Conservation (phyloP, 2,797 vertebrate genomes). For the Numenius phaeopus region DNA sequence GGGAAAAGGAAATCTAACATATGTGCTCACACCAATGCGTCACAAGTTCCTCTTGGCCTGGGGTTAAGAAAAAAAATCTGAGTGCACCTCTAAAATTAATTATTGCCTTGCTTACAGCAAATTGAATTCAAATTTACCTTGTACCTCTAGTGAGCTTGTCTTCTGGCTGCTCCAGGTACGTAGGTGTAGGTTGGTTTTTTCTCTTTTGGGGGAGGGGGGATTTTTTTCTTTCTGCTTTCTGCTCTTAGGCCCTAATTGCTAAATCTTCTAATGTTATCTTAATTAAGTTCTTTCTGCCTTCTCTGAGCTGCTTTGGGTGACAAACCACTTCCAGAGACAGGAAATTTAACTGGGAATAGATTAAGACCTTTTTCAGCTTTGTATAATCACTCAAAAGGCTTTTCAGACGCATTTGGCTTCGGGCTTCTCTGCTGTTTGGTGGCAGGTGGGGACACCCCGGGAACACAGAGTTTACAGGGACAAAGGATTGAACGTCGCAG, state of each 20-base stretch:
- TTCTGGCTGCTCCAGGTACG: background rate
- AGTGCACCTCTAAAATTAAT: background rate
- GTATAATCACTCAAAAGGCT: background rate
- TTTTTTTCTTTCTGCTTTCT: background rate
- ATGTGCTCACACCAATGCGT: fast-evolving
- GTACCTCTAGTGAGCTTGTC: background rate
- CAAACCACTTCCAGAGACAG: background rate
- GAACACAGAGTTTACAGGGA: background rate
- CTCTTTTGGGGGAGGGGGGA: no score
- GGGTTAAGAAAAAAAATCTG: background rate
- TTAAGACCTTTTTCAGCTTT: background rate
- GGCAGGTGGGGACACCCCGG: background rate
- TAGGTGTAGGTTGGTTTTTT: fast-evolving
- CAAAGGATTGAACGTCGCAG: background rate
- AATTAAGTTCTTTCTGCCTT: background rate
- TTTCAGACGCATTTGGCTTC: background rate
- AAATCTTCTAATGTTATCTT: background rate
- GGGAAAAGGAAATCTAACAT: background rate
- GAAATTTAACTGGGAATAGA: background rate
- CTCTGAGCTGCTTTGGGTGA: background rate
- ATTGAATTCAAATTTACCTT: background rate
- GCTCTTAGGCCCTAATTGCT: background rate
- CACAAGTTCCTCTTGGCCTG: background rate
- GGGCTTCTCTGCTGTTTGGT: background rate
- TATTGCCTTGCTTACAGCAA: background rate